These are phyloP conservation scores for Hydrochoerus hydrochaeris DNA, from an alignment of 2,113 vertebrate genomes.

Conservation along the genomic window DNA sequence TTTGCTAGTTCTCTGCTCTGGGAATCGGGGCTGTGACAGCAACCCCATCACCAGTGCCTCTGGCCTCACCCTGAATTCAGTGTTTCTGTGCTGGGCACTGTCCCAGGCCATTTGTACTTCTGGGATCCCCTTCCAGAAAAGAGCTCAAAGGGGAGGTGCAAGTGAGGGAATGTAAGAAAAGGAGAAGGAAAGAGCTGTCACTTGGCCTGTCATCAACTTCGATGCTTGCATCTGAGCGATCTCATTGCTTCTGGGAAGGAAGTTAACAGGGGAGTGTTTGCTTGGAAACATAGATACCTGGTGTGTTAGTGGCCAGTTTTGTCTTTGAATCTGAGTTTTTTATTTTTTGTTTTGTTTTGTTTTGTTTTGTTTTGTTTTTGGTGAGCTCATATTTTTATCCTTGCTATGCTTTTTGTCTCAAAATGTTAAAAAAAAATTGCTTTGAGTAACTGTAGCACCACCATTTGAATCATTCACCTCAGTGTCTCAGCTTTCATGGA, in stretches of 20 bases:
- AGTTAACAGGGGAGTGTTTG: background rate
- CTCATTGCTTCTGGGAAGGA: background rate
- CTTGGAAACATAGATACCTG: background rate
- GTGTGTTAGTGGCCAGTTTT: background rate
- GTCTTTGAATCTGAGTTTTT: background rate
- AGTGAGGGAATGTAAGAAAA: background rate
- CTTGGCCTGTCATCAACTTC: background rate
- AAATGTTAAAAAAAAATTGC: background rate
- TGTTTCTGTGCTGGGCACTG: background rate
- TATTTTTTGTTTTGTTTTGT: background rate
- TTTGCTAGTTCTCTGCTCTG: constrained; percentile 73
- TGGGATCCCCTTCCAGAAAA: constrained; percentile 2
- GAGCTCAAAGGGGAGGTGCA: background rate
- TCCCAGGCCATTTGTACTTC: background rate
- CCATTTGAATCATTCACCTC: background rate
- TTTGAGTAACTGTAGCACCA: accelerated
- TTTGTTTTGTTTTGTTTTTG: background rate
- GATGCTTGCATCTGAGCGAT: background rate
- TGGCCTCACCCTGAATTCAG: constrained; percentile 40
- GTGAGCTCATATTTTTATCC: background rate
- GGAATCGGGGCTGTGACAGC: constrained; percentile 29
- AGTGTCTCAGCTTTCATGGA: accelerated
- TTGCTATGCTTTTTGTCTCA: background rate
- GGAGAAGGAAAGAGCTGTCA: background rate
- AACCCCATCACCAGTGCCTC: background rate